phyloP scores from a whole-genome alignment of 2,888 invertebrate genomes.

The Pseudanteris insignis region DNA sequence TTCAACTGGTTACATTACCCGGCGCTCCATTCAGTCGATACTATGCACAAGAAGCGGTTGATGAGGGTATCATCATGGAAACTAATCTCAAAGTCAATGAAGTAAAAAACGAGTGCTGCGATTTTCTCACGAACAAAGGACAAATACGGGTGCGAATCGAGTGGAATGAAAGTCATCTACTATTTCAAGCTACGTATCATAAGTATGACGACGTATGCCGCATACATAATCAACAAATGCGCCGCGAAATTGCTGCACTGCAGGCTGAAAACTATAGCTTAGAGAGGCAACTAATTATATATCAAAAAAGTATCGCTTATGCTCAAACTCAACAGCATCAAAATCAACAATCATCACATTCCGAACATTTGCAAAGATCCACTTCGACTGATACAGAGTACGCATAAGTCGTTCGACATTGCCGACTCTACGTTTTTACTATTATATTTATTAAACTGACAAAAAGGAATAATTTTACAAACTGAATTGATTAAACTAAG shows the following conservation, averaged over 20 bases:
- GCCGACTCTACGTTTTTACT: too few species aligned
- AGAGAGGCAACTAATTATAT: slow-evolving; percentile 83
- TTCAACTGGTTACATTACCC: slow-evolving; percentile 75
- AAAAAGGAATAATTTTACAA: too few species aligned
- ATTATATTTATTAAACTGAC: too few species aligned
- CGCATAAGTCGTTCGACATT: slow-evolving; percentile 73
- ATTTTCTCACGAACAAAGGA: slow-evolving; percentile 77
- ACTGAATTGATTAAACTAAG: too few species aligned
- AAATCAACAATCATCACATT: slow-evolving; percentile 48
- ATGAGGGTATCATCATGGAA: slow-evolving; percentile 84
- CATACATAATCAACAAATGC: slow-evolving; percentile 75
- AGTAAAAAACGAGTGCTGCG: slow-evolving; percentile 75
- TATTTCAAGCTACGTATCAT: slow-evolving; percentile 84
- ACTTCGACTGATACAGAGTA: slow-evolving; percentile 77
- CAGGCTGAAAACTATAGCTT: slow-evolving; percentile 86
- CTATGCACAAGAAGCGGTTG: slow-evolving; percentile 80
- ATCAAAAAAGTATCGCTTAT: slow-evolving; percentile 81
- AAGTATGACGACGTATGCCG: slow-evolving; percentile 84
- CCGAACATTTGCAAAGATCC: slow-evolving; percentile 60
- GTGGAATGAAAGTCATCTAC: slow-evolving; percentile 83
- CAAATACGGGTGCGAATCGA: slow-evolving; percentile 81
- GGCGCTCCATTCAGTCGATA: slow-evolving; percentile 82
- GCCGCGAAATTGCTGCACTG: slow-evolving; percentile 79
- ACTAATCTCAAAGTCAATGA: slow-evolving; percentile 80
- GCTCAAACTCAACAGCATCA: slow-evolving; percentile 71